phyloP scores from a whole-genome alignment of 2,888 invertebrate species.

The Steinernema carpocapsae region DNA sequence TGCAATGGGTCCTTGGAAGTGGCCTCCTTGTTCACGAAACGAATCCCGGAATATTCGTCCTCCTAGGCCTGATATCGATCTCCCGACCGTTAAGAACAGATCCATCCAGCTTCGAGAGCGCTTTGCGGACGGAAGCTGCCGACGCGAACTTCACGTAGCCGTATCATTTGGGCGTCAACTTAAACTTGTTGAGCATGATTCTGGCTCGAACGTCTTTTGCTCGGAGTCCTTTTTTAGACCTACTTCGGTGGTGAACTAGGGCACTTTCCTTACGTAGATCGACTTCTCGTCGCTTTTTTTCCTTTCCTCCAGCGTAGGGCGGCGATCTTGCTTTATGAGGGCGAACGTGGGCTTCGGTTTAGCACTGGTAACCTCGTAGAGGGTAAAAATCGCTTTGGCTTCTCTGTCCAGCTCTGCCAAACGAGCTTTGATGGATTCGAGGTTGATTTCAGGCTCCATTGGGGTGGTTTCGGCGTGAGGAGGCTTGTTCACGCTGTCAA shows the following conservation, averaged over 20 bases:
- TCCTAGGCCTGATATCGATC: neutral
- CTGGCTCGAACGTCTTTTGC: neutral
- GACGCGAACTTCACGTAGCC: slow-evolving; percentile 6
- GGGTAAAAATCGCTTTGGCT: too few relatives aligned
- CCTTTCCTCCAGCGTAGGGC: slow-evolving; percentile 14
- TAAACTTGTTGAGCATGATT: slow-evolving; percentile 12
- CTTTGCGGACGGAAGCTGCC: neutral
- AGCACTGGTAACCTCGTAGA: too few relatives aligned
- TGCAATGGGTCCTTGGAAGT: too few relatives aligned
- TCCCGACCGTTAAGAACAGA: neutral
- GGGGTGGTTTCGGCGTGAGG: too few relatives aligned
- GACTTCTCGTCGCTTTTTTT: slow-evolving; percentile 13
- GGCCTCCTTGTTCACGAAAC: too few relatives aligned
- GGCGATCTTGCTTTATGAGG: neutral
- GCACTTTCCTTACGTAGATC: slow-evolving; percentile 15
- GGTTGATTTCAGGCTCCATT: too few relatives aligned
- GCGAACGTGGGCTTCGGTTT: neutral
- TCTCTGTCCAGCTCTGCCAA: too few relatives aligned
- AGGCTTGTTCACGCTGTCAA: too few relatives aligned
- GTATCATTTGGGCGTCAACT: neutral
- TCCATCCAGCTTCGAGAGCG: neutral
- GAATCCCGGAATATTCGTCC: slow-evolving; percentile 19
- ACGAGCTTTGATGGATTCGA: too few relatives aligned
- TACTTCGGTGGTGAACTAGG: neutral
- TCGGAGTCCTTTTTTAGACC: neutral